Percentiles rank a stretch among this genome's conserved stretches.
These are phyloP conservation scores for Typhlichthys subterraneus DNA, from an alignment of 2,797 vertebrate genomes.

Conservation along the genomic window DNA sequence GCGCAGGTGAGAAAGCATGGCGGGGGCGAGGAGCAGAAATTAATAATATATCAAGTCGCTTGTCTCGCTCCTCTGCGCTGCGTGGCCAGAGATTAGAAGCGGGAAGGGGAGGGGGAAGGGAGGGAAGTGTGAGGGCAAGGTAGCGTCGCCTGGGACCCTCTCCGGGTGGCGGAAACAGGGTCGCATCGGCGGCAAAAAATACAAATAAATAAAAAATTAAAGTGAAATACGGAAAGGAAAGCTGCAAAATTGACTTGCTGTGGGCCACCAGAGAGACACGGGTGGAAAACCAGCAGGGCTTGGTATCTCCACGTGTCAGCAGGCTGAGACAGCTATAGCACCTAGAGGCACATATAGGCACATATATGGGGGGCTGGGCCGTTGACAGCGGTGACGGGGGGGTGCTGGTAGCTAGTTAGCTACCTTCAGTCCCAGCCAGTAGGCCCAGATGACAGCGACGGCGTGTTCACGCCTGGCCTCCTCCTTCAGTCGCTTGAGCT, in stretches of 20 bases:
- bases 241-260: too few relatives aligned
- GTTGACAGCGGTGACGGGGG: constrained; percentile 31
- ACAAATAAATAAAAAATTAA: too few relatives aligned
- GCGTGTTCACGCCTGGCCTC: constrained; percentile 97
- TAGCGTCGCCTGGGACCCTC: too few relatives aligned
- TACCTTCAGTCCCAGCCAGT: constrained; percentile 99
- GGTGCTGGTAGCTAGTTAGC: constrained; percentile 55
- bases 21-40: constrained; percentile 9
- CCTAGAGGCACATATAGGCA: background rate
- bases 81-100: constrained; percentile 7
- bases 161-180: too few relatives aligned
- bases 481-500: constrained; percentile 97
- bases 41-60: constrained; percentile 24
- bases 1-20: background rate
- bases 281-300: too few relatives aligned
- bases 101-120: background rate
- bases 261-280: too few relatives aligned
- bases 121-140: background rate
- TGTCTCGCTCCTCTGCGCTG: constrained; percentile 21
- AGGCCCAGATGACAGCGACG: constrained; percentile 99
- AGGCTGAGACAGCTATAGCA: constrained; percentile 25
- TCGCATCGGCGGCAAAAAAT: too few relatives aligned
- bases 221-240: too few relatives aligned
- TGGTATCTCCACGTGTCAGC: too few relatives aligned
- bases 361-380: background rate